Evolutionary conservation across 1,140 invertebrate genomes (phyloP).

Genomic region (Patella vulgata): DNA sequence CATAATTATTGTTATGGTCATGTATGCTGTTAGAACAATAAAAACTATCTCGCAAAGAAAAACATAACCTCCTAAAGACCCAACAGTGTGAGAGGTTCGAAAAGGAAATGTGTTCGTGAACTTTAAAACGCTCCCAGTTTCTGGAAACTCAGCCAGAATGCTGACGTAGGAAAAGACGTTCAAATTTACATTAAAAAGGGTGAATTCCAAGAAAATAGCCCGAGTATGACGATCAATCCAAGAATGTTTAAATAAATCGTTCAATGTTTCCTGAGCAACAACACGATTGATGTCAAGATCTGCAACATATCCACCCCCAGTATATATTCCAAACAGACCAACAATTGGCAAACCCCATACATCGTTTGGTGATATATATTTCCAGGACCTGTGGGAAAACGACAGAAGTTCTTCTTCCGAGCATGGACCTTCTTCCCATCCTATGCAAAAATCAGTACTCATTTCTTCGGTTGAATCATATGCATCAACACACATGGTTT

Average conservation of each 20-base stretch:
- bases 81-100: conserved; percentile 21
- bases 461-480: conserved; percentile 29
- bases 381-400: conserved; percentile 31
- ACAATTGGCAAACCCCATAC: conserved; percentile 38
- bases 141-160: conserved; percentile 63
- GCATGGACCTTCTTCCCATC: conserved; percentile 17
- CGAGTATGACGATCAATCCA: conserved; percentile 70
- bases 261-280: conserved; percentile 35
- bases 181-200: conserved; percentile 68
- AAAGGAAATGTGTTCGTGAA: conserved; percentile 33
- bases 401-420: neutral
- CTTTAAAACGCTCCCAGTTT: conserved; percentile 60
- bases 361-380: conserved; percentile 20
- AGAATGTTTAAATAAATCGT: conserved; percentile 49
- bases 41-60: conserved; percentile 27
- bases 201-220: conserved; percentile 70
- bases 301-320: conserved; percentile 43
- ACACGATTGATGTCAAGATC: conserved; percentile 22
- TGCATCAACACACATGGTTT: conserved; percentile 8
- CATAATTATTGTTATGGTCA: conserved; percentile 3
- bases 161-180: conserved; percentile 42
- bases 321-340: conserved; percentile 35
- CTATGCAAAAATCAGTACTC: conserved; percentile 14
- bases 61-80: conserved; percentile 15
- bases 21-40: conserved; percentile 17